Percentiles rank a stretch among this genome's conserved stretches.
phyloP scores from a whole-genome alignment of 1,140 invertebrate species.

The Cyrtorhinus lividipennis region DNA sequence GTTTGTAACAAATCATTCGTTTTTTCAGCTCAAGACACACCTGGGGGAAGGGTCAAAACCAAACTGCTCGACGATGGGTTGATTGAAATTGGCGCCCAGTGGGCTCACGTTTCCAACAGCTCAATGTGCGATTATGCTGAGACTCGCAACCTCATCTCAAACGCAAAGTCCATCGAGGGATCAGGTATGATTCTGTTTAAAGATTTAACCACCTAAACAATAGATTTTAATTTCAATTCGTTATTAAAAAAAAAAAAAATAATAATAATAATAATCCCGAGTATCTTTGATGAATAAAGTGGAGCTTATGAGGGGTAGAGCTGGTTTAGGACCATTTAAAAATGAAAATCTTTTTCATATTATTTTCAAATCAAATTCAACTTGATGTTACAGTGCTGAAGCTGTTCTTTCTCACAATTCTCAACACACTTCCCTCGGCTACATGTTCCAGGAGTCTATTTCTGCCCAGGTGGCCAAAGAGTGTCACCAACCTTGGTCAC shows the following conservation, averaged over 20 bases:
- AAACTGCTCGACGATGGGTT: constrained; percentile 29
- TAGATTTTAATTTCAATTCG: too few relatives aligned
- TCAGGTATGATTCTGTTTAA: constrained; percentile 32
- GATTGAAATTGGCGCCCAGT: constrained; percentile 58
- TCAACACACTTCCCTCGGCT: too few relatives aligned
- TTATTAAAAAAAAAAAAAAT: constrained; percentile 23
- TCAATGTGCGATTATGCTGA: constrained; percentile 35
- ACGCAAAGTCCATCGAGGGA: constrained; percentile 35
- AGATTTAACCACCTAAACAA: too few relatives aligned
- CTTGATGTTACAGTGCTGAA: too few relatives aligned
- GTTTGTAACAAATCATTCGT: background rate
- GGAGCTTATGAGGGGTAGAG: too few relatives aligned
- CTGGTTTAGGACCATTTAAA: too few relatives aligned
- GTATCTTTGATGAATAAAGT: background rate
- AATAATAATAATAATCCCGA: too few relatives aligned
- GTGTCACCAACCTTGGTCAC: constrained; percentile 33
- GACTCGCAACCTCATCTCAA: constrained; percentile 32
- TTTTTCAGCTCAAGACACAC: constrained; percentile 37
- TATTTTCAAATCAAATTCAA: too few relatives aligned
- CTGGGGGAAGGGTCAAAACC: constrained; percentile 47
- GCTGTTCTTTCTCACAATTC: too few relatives aligned
- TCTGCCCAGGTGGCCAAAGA: constrained; percentile 36
- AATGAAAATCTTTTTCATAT: too few relatives aligned
- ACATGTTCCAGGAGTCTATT: constrained; percentile 26
- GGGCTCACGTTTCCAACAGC: constrained; percentile 53